phyloP scores from a whole-genome alignment of 1,140 invertebrate genomes.

The Megalopta genalis region DNA sequence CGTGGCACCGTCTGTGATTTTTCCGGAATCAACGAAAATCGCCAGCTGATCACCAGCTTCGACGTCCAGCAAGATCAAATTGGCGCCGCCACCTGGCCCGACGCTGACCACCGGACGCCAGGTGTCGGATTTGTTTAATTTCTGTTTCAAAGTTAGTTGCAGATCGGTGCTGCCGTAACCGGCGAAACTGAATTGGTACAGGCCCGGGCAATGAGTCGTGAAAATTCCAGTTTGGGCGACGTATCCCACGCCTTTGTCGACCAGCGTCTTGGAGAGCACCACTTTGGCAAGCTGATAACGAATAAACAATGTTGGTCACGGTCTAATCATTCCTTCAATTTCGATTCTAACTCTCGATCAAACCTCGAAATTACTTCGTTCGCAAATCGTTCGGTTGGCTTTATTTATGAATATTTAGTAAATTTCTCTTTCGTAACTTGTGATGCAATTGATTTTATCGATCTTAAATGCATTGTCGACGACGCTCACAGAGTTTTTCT shows the following conservation, averaged over 20 bases:
- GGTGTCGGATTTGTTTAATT: conserved; percentile 69
- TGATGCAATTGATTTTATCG: too few species aligned
- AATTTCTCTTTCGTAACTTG: too few species aligned
- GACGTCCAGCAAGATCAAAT: conserved; percentile 74
- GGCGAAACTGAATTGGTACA: conserved; percentile 80
- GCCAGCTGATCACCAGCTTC: conserved; percentile 76
- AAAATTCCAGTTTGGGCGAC: conserved; percentile 79
- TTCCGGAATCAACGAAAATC: conserved; percentile 75
- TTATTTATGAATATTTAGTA: too few species aligned
- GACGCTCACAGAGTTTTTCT: too few species aligned
- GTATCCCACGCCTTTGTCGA: conserved; percentile 80
- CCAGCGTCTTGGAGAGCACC: conserved; percentile 68
- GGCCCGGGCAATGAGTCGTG: conserved; percentile 80
- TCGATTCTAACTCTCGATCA: too few species aligned
- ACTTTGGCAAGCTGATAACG: conserved; percentile 66
- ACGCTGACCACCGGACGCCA: conserved; percentile 72
- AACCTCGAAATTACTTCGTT: too few species aligned
- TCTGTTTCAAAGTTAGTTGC: conserved; percentile 74
- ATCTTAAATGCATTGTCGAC: too few species aligned
- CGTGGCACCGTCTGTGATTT: conserved; percentile 69
- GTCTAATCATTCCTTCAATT: too few species aligned
- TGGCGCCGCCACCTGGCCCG: conserved; percentile 75
- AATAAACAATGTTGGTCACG: neutral
- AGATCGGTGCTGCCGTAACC: conserved; percentile 74
- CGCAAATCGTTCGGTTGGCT: too few species aligned